Evolutionary conservation across 1,140 invertebrate species (phyloP).

Genomic region (Drosophila subobscura): DNA sequence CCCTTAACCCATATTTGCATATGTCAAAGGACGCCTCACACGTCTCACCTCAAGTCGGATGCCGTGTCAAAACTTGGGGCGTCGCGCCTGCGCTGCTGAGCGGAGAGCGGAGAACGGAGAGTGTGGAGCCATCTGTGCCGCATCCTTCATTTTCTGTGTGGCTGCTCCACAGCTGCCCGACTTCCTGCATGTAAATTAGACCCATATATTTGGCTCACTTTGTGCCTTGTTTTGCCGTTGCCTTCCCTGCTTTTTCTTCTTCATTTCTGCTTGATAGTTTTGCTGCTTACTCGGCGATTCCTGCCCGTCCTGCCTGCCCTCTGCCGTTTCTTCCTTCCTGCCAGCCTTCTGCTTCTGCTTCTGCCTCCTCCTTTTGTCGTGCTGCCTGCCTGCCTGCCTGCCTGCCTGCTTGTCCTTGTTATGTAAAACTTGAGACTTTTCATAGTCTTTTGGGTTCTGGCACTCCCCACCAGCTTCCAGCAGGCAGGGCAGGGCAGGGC

Average conservation of each 20-base stretch:
- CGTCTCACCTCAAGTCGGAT: no score
- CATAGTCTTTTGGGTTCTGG: constrained; percentile 19
- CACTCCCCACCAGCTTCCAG: no score
- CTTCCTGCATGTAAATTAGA: constrained; percentile 70
- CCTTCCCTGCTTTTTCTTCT: constrained; percentile 9
- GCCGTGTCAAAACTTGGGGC: no score
- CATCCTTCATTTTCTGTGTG: background rate
- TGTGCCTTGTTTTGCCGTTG: constrained; percentile 23
- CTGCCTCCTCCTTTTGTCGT: constrained; percentile 11
- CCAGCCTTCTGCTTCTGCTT: no score
- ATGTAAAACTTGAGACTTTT: constrained; percentile 62
- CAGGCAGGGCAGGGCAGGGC: no score
- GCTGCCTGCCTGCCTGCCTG: no score
- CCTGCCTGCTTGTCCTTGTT: constrained; percentile 40
- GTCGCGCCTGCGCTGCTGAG: no score
- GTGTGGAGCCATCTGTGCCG: constrained; percentile 30
- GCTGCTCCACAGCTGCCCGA: constrained; percentile 16
- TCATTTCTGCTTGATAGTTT: background rate
- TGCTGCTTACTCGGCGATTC: no score
- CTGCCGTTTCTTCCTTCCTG: no score
- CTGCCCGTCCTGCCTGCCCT: no score
- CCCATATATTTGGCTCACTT: constrained; percentile 57
- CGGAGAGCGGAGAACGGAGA: constrained; percentile 3
- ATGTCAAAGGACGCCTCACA: no score
- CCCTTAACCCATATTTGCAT: no score